These are phyloP conservation scores for Thamnaconus septentrionalis DNA, from an alignment of 2,113 vertebrate species.

Conservation along the genomic window DNA sequence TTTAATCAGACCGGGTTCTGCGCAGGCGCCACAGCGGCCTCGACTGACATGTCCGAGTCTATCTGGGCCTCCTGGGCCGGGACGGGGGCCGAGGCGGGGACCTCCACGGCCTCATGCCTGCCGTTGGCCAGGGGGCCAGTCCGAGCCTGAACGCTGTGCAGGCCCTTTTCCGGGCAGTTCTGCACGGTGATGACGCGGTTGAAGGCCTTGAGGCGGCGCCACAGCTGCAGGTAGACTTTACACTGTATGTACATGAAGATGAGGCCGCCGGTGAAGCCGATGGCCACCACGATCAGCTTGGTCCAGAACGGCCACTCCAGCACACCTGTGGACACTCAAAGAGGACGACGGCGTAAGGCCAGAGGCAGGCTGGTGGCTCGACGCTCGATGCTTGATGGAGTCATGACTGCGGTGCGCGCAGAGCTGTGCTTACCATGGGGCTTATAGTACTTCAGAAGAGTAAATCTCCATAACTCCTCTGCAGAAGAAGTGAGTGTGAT, in stretches of 20 bases:
- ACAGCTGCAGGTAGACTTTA: constrained; percentile 94
- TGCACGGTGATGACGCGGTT: constrained; percentile 98
- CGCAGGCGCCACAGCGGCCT: constrained; percentile 64
- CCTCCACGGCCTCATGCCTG: constrained; percentile 74
- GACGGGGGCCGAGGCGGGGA: constrained; percentile 63
- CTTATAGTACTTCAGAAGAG: constrained; percentile 66
- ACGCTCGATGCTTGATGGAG: not conserved
- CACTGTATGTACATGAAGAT: constrained; percentile 99
- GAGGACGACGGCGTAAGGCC: constrained; percentile 6
- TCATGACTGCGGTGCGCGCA: constrained; percentile 28
- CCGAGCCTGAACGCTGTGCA: constrained; percentile 77
- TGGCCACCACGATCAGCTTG: constrained; percentile 92
- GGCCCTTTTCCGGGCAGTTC: constrained; percentile 91
- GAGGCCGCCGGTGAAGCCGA: constrained; percentile 88
- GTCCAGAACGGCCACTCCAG: constrained; percentile 99
- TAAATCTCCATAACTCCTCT: constrained; percentile 66
- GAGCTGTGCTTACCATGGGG: constrained; percentile 60
- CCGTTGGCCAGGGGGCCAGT: constrained; percentile 62
- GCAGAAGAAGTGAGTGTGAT: constrained; percentile 65
- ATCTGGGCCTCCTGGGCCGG: constrained; percentile 58
- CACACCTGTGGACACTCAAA: constrained; percentile 75
- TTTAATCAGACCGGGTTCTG: constrained; percentile 83
- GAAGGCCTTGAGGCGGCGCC: constrained; percentile 95
- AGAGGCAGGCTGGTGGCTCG: not conserved
- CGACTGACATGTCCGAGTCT: constrained; percentile 72